Conservation (phyloP, 53 echinoderm and acorn worm species). For the Luidia sarsii region DNA sequence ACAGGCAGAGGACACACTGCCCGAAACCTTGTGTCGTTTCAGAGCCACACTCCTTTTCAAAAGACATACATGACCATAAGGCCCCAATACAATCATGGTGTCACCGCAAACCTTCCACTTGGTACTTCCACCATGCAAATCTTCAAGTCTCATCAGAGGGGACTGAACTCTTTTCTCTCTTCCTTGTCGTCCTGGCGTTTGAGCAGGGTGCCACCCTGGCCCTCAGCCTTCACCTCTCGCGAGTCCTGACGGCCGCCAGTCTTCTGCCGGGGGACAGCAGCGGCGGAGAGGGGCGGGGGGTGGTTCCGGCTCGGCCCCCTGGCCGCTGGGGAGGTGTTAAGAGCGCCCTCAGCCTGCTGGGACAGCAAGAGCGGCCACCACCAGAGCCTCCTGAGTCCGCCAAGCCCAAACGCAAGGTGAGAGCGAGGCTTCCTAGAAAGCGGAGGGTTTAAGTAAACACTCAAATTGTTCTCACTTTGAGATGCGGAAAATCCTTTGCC, state of each 20-base stretch:
- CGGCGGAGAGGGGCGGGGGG: conserved; percentile 4
- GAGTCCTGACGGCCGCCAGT: conserved; percentile 14
- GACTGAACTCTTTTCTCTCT: neutral
- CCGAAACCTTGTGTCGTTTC: too few species aligned
- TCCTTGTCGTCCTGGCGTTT: neutral
- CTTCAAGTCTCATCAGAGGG: too few species aligned
- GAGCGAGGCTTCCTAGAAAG: too few species aligned
- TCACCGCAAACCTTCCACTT: too few species aligned
- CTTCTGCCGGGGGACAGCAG: conserved; percentile 28
- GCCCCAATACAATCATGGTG: too few species aligned
- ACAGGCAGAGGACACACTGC: too few species aligned
- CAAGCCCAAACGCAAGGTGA: neutral
- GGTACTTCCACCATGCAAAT: too few species aligned
- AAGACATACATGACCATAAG: too few species aligned
- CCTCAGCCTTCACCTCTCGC: conserved; percentile 28
- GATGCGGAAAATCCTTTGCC: neutral
- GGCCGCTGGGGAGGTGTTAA: neutral
- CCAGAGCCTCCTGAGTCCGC: neutral
- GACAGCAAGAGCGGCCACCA: neutral
- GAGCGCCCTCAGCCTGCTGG: neutral
- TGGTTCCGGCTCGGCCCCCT: conserved; percentile 26
- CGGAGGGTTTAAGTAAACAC: too few species aligned
- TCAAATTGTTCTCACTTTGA: neutral
- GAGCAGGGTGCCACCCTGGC: conserved; percentile 39
- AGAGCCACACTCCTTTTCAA: too few species aligned